phyloP scores from a whole-genome alignment of 2,113 vertebrate genomes.

The Sylvia atricapilla region DNA sequence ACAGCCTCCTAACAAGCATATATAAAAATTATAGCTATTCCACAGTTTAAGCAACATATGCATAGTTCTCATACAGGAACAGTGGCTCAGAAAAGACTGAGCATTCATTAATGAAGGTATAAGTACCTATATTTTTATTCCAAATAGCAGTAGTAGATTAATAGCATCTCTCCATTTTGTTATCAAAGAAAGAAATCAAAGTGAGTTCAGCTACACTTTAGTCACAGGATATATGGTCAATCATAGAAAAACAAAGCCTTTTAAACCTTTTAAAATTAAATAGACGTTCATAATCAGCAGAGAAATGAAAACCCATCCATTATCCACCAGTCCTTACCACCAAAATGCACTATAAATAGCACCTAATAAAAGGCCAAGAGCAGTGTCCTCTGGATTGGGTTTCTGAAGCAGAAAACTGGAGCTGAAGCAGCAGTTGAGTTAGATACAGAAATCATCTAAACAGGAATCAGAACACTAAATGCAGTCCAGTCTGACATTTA shows the following conservation, averaged over 20 bases:
- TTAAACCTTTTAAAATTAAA: constrained; percentile 19
- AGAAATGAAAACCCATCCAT: constrained; percentile 37
- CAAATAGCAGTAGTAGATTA: background rate
- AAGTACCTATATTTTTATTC: background rate
- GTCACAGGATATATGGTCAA: background rate
- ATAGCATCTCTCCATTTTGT: background rate
- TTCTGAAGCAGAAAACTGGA: constrained; percentile 17
- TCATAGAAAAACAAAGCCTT: background rate
- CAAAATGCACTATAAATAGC: constrained; percentile 25
- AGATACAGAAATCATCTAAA: constrained; percentile 9
- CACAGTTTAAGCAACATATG: background rate
- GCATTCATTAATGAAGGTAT: background rate
- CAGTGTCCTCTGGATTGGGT: background rate
- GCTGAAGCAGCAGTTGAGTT: background rate
- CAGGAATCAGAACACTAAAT: constrained; percentile 30
- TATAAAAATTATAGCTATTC: constrained; percentile 3
- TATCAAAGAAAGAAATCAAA: background rate
- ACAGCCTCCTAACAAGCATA: background rate
- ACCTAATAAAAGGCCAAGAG: background rate
- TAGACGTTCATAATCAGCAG: background rate
- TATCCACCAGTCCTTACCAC: constrained; percentile 15
- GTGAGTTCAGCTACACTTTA: background rate
- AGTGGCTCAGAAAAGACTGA: background rate
- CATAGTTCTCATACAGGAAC: background rate
- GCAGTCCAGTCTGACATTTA: constrained; percentile 28